A percentile compares a stretch with the other conserved stretches of the same genome.
phyloP scores from a whole-genome alignment of 2,113 vertebrate species.

The Plecotus auritus region DNA sequence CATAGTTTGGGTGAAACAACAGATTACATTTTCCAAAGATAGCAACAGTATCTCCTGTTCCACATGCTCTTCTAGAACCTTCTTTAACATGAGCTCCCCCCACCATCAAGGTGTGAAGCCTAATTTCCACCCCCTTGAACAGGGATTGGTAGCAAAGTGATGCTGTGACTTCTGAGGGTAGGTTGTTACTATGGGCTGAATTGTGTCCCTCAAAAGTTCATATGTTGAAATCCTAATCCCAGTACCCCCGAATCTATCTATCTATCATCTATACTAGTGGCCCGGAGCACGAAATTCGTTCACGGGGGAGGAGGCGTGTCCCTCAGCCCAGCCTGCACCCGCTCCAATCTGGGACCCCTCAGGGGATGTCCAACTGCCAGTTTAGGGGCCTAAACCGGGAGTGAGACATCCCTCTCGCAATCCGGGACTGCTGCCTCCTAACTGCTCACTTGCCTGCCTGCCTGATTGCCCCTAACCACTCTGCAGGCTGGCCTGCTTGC shows the following conservation, averaged over 20 bases:
- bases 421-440: too few species aligned
- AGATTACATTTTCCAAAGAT: neutral
- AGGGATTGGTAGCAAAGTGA: neutral
- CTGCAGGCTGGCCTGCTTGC: too few species aligned
- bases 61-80: neutral
- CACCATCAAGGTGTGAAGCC: neutral
- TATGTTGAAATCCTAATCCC: neutral
- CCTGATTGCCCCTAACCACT: too few species aligned
- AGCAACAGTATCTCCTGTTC: neutral
- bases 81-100: neutral
- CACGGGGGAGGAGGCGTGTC: too few species aligned
- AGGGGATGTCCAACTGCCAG: too few species aligned
- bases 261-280: too few species aligned
- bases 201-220: neutral
- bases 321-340: too few species aligned
- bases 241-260: neutral
- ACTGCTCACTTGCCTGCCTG: too few species aligned
- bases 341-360: too few species aligned
- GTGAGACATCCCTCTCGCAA: too few species aligned
- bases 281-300: too few species aligned
- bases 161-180: neutral
- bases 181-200: neutral
- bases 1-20: neutral
- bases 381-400: too few species aligned
- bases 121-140: neutral